Evolutionary conservation across 2,888 invertebrate species (phyloP).

Genomic region (Gymnosoma rotundatum): DNA sequence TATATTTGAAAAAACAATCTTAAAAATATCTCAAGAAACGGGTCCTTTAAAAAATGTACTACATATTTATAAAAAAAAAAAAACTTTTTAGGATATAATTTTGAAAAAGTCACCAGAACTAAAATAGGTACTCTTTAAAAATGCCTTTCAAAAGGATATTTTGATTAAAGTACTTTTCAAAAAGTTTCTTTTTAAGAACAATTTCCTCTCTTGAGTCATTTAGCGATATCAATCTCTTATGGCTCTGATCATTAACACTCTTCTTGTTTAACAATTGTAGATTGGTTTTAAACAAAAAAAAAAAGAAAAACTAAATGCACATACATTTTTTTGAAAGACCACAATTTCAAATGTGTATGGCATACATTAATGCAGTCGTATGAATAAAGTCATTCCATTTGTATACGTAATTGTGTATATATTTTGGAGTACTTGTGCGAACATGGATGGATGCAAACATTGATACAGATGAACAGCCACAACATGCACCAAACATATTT

Average conservation of each 20-base stretch:
- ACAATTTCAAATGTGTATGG: slow-evolving; percentile 52
- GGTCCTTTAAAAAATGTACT: too few relatives aligned
- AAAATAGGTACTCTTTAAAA: too few relatives aligned
- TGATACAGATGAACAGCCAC: slow-evolving; percentile 53
- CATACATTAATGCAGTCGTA: slow-evolving; percentile 31
- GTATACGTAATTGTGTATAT: neutral
- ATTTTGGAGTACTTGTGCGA: neutral
- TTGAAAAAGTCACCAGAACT: too few relatives aligned
- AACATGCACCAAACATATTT: slow-evolving; percentile 19
- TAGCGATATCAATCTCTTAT: slow-evolving; percentile 2
- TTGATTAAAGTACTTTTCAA: neutral
- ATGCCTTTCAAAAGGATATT: neutral
- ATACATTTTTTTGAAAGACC: slow-evolving; percentile 37
- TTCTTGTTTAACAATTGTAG: slow-evolving; percentile 57
- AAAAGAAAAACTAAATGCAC: slow-evolving; percentile 22
- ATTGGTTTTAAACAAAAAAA: slow-evolving; percentile 39
- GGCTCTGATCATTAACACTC: slow-evolving; percentile 14
- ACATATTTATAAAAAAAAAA: too few relatives aligned
- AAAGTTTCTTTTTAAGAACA: neutral
- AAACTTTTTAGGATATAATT: too few relatives aligned
- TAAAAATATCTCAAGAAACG: too few relatives aligned
- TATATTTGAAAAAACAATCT: too few relatives aligned
- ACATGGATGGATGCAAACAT: slow-evolving; percentile 50
- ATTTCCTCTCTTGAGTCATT: neutral
- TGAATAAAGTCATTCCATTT: slow-evolving; percentile 28